Base-by-base conservation (phyloP, 2,888 invertebrate species). In the Toxonevra muliebris region DNA sequence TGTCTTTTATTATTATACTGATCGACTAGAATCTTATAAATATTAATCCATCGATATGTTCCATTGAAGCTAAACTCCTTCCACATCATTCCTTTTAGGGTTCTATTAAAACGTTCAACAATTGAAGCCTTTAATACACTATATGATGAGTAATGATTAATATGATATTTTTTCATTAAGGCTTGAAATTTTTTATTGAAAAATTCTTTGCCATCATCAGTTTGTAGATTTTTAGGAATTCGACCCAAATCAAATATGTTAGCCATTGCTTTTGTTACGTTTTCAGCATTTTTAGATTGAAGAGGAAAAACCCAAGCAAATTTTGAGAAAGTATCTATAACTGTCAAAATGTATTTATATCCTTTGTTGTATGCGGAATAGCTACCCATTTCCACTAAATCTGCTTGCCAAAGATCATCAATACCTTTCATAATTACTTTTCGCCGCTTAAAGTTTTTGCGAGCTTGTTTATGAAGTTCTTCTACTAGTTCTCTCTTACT, bases 261-360 rank as follows among this genome's bases (percentile, higher is more conserved):
- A 54, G 63, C 17, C 63, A 61, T 59, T 54, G 66, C 63, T 13
- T 30, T 66, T n/a, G 54, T 50, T 1, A 63, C 60, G 17, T 45
- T 45, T 1, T 40, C 15, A 40, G 57, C 52, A 43, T n/a, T 69
- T 69, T 69, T 69, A 12, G 19, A 12, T 65, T 65, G 61, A 17
- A 57, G 9, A 13, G 69, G 45, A 19, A 15, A 54, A 17, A 19
- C 50, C 59, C 61, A 66, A 30, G 30, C 30, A 30, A 30, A 30
- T 30, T 30, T 30, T 30, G 2, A 30, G 7, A 30, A 30, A 30
- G 74, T 71, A 75, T 85, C 82, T 48, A 84, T 85, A n/a, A 82
- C 76, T n/a, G 79, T 77, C 66, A 85, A 71, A 50, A 85, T 71
- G 66, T 78, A 83, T 66, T 77, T 77, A 67, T 72, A 77, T 4